Evolutionary conservation across 2,797 vertebrate species (phyloP), one percentile per base, ranked within the genome.

Genomic region (Botia kubotai): DNA sequence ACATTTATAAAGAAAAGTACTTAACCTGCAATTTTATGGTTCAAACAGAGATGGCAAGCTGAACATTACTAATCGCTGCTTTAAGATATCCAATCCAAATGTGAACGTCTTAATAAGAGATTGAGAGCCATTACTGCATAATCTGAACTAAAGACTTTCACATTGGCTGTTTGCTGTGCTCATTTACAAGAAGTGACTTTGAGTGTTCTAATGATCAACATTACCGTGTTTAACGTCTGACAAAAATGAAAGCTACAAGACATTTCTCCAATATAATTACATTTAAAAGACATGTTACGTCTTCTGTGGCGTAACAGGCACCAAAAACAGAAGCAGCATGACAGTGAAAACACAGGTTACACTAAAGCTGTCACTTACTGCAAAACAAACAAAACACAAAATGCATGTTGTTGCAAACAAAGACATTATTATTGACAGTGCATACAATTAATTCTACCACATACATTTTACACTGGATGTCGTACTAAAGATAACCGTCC

Each of bases 151-250:
- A 58, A 72, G 55, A 68, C n/a, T 19, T 57, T 57, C 26, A 65
- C 19, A 53, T 48, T 81, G 80, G 73, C 2, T 53, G 57, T 5
- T 48, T 26, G 19, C 33, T 52, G 33, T 58, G 50, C 68, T 77
- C 67, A 71, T n/a, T 77, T 21, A 55, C 55, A 60, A 29, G 14
- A 48, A n/a, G 46, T 29, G 48, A 23, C 43, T 63, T 16, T 10
- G 6, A 19, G n/a, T 21, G 53, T 57, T 58, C 6, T 19, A 21
- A 21, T 17, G 5, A 58, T 58, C 55, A 58, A 58, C 55, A 23
- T 11, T 58, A 58, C 55, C 19, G 6, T 19, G 19, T 19, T 57
- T 6, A 55, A 57, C 26, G 12, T 62, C 23, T 62, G 13, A 29
- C 23, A 60, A 60, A 26, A 23, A 12, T 13, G 3, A 60, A 21